Evolutionary conservation across 2,888 invertebrate species (phyloP).

Genomic region (Gastrophysa polygoni): DNA sequence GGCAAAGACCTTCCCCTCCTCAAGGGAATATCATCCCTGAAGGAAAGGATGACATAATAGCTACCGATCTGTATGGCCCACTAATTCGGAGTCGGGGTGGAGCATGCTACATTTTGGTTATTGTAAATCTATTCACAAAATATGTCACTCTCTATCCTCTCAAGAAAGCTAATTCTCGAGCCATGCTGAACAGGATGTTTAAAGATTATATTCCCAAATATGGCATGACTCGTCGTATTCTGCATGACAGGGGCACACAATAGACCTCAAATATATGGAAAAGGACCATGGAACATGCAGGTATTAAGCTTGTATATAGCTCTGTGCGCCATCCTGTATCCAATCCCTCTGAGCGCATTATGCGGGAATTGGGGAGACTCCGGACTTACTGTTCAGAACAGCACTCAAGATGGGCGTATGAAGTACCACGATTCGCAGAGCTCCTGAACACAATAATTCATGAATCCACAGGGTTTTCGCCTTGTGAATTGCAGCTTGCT

Average conservation of each 20-base stretch:
- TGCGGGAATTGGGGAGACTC: not conserved
- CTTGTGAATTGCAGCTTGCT: no score
- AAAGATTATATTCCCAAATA: not conserved
- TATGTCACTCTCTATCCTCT: not conserved
- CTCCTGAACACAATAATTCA: no score
- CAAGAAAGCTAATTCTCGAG: not conserved
- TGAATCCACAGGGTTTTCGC: no score
- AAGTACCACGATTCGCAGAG: no score
- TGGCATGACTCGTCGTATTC: not conserved
- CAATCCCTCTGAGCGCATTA: not conserved
- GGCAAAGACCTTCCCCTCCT: slow-evolving; percentile 9
- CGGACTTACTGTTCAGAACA: not conserved
- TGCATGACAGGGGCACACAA: not conserved
- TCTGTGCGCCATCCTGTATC: not conserved
- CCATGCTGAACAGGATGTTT: not conserved
- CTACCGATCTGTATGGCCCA: slow-evolving; percentile 11
- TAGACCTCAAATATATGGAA: not conserved
- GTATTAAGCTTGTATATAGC: not conserved
- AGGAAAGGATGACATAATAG: not conserved
- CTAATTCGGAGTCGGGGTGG: slow-evolving; percentile 36
- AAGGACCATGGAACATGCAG: no score
- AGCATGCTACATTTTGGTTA: slow-evolving; percentile 49
- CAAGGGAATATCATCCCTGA: slow-evolving; percentile 3
- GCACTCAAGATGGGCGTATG: not conserved
- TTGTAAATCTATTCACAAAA: slow-evolving; percentile 38